These are phyloP conservation scores for Myopa testacea DNA, from an alignment of 2,888 invertebrate species.

Conservation along the genomic window DNA sequence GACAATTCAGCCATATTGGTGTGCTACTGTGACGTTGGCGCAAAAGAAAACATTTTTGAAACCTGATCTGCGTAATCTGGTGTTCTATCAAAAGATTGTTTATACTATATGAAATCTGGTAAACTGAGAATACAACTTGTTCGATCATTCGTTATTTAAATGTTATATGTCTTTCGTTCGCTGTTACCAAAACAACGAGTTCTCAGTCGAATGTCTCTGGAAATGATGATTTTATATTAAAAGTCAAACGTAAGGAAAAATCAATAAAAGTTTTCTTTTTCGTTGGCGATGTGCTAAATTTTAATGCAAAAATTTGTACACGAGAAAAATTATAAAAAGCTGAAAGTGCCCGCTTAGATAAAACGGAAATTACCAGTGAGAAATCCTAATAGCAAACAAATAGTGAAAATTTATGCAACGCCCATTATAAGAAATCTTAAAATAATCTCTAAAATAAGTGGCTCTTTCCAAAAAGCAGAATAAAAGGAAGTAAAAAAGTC, in stretches of 20 bases:
- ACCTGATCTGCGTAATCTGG: too few species aligned
- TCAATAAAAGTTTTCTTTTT: constrained; percentile 65
- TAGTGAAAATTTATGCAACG: constrained; percentile 40
- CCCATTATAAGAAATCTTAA: constrained; percentile 42
- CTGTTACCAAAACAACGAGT: background rate
- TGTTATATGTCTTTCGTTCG: too few species aligned
- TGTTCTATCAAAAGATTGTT: too few species aligned
- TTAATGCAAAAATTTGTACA: constrained; percentile 39
- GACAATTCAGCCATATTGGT: too few species aligned
- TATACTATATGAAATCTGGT: too few species aligned
- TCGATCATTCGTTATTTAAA: too few species aligned
- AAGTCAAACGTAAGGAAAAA: constrained; percentile 60
- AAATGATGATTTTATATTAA: constrained; percentile 42
- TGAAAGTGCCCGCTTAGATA: background rate
- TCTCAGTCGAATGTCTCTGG: constrained; percentile 24
- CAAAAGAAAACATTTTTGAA: too few species aligned
- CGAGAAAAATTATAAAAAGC: background rate
- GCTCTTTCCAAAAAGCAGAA: constrained; percentile 1
- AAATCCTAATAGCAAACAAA: background rate
- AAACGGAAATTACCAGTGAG: background rate
- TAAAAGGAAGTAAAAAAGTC: constrained; percentile 27
- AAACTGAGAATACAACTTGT: too few species aligned
- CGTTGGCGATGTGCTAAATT: constrained; percentile 44
- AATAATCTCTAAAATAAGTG: constrained; percentile 14
- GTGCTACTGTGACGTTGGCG: too few species aligned